A percentile compares a stretch with the other conserved stretches of the same genome.
phyloP scores from a whole-genome alignment of 2,797 vertebrate genomes.

The Microchirus variegatus region DNA sequence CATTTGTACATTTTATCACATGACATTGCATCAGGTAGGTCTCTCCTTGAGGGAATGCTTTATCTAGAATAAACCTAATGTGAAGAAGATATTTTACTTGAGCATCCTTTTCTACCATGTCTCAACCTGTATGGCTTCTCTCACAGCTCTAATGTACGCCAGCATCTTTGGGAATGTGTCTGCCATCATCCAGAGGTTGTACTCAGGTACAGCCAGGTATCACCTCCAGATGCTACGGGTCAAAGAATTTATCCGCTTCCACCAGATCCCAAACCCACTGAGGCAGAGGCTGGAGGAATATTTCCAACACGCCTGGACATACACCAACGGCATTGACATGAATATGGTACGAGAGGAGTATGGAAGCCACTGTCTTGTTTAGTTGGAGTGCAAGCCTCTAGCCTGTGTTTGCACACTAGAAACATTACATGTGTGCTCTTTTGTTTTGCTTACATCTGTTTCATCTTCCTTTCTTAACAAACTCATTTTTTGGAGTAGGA shows the following conservation, averaged over 20 bases:
- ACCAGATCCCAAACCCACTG: constrained; percentile 98
- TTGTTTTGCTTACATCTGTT: constrained; percentile 21
- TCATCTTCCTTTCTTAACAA: constrained; percentile 25
- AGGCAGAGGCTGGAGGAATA: constrained; percentile 97
- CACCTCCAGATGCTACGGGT: constrained; percentile 99
- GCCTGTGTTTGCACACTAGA: neutral
- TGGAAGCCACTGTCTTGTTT: neutral
- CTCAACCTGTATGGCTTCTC: constrained; percentile 56
- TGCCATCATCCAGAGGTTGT: constrained; percentile 98
- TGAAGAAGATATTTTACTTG: neutral
- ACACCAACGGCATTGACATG: constrained; percentile 99
- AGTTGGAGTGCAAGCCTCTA: neutral
- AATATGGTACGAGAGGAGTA: constrained; percentile 91
- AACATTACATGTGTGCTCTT: neutral
- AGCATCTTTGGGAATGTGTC: constrained; percentile 99
- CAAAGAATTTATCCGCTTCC: constrained; percentile 98
- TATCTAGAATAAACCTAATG: neutral
- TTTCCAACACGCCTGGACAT: constrained; percentile 98
- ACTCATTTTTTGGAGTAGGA: constrained; percentile 40
- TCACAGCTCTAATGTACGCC: constrained; percentile 97
- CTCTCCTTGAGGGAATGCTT: neutral
- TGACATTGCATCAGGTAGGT: neutral
- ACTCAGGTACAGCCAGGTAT: constrained; percentile 97
- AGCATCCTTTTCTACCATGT: neutral
- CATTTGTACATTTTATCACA: neutral